Percentiles rank a stretch among this genome's conserved stretches.
Conservation (phyloP, 2,797 vertebrate species). For the Chloroceryle inda region DNA sequence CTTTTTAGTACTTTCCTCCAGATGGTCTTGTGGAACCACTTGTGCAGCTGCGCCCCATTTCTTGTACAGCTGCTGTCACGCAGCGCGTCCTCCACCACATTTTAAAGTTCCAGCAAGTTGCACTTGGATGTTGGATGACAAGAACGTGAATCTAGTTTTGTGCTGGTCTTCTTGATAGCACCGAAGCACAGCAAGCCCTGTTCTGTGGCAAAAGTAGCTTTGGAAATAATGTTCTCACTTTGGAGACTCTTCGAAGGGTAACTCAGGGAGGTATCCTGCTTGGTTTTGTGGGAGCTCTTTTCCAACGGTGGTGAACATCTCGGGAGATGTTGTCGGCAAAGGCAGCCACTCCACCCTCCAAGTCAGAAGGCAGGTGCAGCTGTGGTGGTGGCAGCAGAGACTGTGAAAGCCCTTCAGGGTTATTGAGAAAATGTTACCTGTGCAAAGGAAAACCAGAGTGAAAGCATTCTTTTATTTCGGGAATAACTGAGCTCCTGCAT, state of each 20-base stretch:
- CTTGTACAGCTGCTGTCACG: neutral
- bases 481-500: constrained; percentile 23
- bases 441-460: constrained; percentile 3
- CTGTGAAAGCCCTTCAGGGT: constrained; percentile 3
- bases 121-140: neutral
- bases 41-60: neutral
- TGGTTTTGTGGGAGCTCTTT: constrained; percentile 11
- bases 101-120: neutral
- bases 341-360: neutral
- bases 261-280: neutral
- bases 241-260: neutral
- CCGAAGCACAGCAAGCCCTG: neutral
- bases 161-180: neutral
- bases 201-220: constrained; percentile 31
- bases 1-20: constrained; percentile 58
- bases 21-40: constrained; percentile 45
- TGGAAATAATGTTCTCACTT: neutral
- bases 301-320: neutral
- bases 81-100: neutral
- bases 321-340: neutral
- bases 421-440: neutral
- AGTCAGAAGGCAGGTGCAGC: neutral
- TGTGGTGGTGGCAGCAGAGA: neutral
- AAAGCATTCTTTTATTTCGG: constrained; percentile 7
- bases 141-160: neutral